These are phyloP conservation scores for Poeciliopsis gracilis DNA, from an alignment of 2,797 vertebrate species.

Conservation along the genomic window DNA sequence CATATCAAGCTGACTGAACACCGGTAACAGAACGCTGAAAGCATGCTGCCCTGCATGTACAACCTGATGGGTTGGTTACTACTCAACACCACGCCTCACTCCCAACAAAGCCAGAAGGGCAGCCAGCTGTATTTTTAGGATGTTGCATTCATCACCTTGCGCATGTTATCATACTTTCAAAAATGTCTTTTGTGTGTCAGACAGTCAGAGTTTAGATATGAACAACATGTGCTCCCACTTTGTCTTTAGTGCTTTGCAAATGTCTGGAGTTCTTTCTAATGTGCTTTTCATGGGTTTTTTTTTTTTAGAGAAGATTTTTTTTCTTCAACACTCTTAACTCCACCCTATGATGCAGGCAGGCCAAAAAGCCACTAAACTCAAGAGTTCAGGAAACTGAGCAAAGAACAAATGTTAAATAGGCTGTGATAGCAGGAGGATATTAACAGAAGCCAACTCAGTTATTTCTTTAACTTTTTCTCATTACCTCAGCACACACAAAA, in stretches of 20 bases:
- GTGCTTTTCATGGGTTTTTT: neutral
- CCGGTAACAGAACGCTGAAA: conserved; percentile 42
- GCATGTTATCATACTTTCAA: neutral
- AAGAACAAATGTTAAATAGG: neutral
- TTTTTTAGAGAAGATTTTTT: neutral
- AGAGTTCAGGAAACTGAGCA: neutral
- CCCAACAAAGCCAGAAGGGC: conserved; percentile 33
- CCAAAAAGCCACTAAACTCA: neutral
- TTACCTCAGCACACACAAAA: neutral
- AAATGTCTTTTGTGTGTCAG: neutral
- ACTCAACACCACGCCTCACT: conserved; percentile 46
- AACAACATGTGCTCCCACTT: neutral
- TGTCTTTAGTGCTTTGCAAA: neutral
- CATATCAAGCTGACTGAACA: conserved; percentile 17
- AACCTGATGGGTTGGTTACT: conserved; percentile 61
- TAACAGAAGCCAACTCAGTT: no score
- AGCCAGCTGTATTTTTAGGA: conserved; percentile 38
- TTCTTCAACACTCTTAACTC: neutral
- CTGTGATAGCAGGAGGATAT: neutral
- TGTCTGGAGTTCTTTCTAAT: neutral
- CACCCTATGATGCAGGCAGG: neutral
- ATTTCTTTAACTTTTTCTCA: neutral
- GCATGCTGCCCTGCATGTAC: conserved; percentile 74
- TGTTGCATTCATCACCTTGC: conserved; percentile 1
- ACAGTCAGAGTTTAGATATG: neutral